Evolutionary conservation across 2,888 invertebrate species (phyloP).

Genomic region (Caenorhabditis sp.): DNA sequence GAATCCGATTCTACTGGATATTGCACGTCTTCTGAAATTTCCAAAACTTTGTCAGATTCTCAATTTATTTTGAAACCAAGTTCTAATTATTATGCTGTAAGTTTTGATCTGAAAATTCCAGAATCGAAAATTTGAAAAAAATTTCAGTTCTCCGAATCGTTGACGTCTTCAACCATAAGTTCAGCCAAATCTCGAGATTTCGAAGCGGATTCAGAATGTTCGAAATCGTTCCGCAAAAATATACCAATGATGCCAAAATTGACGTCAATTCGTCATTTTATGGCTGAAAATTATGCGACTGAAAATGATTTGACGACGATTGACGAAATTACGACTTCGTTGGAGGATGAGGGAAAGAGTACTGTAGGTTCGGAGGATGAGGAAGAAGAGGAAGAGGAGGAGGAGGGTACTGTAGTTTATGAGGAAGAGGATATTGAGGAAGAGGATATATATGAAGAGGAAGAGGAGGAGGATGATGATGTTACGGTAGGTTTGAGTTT

Average conservation of each 20-base stretch:
- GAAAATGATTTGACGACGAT: background rate
- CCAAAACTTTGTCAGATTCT: conserved; percentile 41
- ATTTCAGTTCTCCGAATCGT: background rate
- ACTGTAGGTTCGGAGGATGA: conserved; percentile 1
- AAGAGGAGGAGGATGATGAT: conserved; percentile 30
- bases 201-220: conserved; percentile 35
- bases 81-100: conserved; percentile 33
- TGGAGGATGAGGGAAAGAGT: background rate
- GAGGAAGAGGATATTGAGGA: conserved; percentile 24
- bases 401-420: conserved; percentile 1
- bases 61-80: conserved; percentile 50
- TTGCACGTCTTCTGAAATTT: conserved; percentile 39
- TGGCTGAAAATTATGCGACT: conserved; percentile 6
- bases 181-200: conserved; percentile 20
- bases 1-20: conserved; percentile 53
- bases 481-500: conserved; percentile 6
- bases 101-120: background rate
- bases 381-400: conserved; percentile 11
- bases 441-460: conserved; percentile 20
- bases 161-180: conserved; percentile 22
- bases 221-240: conserved; percentile 24
- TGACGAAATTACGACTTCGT: background rate
- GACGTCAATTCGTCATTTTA: conserved; percentile 35
- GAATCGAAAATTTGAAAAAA: background rate
- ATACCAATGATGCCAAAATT: conserved; percentile 37